Percentiles rank a stretch among this genome's conserved stretches.
Conservation (phyloP, 1,140 invertebrate genomes). For the Procambarus virginalis region DNA sequence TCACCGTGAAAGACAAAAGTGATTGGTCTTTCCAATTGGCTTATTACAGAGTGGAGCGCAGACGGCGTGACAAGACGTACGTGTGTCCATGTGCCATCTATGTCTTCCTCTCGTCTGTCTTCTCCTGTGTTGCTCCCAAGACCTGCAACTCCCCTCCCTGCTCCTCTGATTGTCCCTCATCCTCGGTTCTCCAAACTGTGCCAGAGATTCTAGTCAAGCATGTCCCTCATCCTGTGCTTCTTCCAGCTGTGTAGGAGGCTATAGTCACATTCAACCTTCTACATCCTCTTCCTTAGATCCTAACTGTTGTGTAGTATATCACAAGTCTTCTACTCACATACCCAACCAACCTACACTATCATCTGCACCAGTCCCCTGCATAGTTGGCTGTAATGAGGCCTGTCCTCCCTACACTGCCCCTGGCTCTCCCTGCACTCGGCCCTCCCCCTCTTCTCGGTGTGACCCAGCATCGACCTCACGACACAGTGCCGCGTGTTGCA, state of each 20-base stretch:
- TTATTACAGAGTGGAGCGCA: constrained; percentile 65
- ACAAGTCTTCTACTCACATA: constrained; percentile 40
- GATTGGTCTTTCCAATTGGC: constrained; percentile 57
- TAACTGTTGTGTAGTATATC: constrained; percentile 20
- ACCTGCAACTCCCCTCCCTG: constrained; percentile 54
- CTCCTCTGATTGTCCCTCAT: constrained; percentile 49
- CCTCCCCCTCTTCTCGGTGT: constrained; percentile 45
- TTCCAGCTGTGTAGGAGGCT: constrained; percentile 38
- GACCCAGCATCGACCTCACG: constrained; percentile 50
- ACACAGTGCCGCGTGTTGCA: constrained; percentile 64
- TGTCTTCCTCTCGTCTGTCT: constrained; percentile 67
- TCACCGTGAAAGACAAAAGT: constrained; percentile 45
- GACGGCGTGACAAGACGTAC: constrained; percentile 66
- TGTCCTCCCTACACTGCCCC: constrained; percentile 45
- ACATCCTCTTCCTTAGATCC: constrained; percentile 43
- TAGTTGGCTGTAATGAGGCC: constrained; percentile 46
- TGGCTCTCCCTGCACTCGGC: constrained; percentile 36
- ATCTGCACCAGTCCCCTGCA: constrained; percentile 34
- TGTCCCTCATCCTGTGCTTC: constrained; percentile 40
- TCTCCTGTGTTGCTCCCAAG: constrained; percentile 65
- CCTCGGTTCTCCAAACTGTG: constrained; percentile 49
- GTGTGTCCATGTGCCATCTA: constrained; percentile 66
- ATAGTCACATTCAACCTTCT: constrained; percentile 43
- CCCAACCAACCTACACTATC: constrained; percentile 28
- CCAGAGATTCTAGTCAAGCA: constrained; percentile 56